Evolutionary conservation across 1,140 invertebrate genomes (phyloP).

Genomic region (Lepidurus couesii): DNA sequence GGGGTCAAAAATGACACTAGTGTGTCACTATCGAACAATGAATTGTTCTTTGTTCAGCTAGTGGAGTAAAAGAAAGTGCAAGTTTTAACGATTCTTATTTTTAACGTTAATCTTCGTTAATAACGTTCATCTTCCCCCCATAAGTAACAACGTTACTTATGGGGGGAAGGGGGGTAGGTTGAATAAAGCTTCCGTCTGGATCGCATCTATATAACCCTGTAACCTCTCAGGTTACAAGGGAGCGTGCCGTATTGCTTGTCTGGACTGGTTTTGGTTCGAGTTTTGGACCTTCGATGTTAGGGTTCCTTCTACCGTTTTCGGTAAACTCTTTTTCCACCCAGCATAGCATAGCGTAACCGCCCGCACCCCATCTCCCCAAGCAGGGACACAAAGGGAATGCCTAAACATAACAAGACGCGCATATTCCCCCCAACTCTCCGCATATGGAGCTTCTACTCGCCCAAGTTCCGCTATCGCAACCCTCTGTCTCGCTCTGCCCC

Average conservation of each 20-base stretch:
- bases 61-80: too few relatives aligned
- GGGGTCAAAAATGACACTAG: too few relatives aligned
- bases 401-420: background rate
- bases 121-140: too few relatives aligned
- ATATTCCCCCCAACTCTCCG: background rate
- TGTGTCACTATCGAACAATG: too few relatives aligned
- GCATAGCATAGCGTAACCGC: background rate
- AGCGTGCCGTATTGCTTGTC: background rate
- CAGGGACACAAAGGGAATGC: background rate
- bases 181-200: background rate
- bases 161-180: background rate
- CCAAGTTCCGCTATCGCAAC: background rate
- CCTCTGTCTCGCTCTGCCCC: too few relatives aligned
- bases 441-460: background rate
- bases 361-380: background rate
- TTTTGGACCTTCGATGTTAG: background rate
- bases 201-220: background rate
- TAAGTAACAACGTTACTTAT: background rate
- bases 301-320: background rate
- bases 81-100: too few relatives aligned
- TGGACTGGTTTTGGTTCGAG: background rate
- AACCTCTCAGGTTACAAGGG: background rate
- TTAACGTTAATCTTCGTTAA: too few relatives aligned
- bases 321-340: slow-evolving; percentile 12
- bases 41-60: too few relatives aligned